phyloP scores from a whole-genome alignment of 2,888 invertebrate species.

The Drosophila pseudotalamancana region DNA sequence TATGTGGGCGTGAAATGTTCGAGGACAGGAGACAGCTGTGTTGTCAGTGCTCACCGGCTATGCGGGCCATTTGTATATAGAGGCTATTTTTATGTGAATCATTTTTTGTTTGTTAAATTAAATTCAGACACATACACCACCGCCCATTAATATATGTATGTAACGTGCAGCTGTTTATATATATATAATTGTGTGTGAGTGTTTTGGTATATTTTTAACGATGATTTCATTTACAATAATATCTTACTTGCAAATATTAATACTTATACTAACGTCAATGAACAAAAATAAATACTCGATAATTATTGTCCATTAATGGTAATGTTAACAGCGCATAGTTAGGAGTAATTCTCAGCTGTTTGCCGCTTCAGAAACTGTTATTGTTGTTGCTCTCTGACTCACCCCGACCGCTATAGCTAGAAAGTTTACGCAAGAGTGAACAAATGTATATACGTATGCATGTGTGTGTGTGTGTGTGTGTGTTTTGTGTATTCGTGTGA shows the following conservation, averaged over 20 bases:
- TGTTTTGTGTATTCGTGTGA: constrained; percentile 14
- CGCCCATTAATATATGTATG: constrained; percentile 11
- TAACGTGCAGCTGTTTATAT: constrained; percentile 21
- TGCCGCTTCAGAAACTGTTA: constrained; percentile 23
- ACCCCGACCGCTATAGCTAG: constrained; percentile 40
- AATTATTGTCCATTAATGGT: neutral
- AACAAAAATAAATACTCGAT: constrained; percentile 23
- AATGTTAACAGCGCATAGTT: constrained; percentile 16
- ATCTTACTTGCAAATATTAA: constrained; percentile 13
- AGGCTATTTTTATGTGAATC: constrained; percentile 74
- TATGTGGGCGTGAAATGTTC: constrained; percentile 48
- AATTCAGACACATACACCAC: constrained; percentile 49
- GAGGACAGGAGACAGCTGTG: constrained; percentile 68
- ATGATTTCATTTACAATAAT: constrained; percentile 65
- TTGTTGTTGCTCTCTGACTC: constrained; percentile 53
- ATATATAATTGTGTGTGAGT: constrained; percentile 18
- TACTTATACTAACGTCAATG: constrained; percentile 17
- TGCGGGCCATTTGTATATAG: constrained; percentile 38
- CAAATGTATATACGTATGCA: constrained; percentile 24
- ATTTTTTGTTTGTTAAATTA: constrained; percentile 72
- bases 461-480: constrained; percentile 20
- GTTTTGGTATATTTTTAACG: constrained; percentile 62
- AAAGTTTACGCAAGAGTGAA: constrained; percentile 66
- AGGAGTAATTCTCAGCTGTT: constrained; percentile 64
- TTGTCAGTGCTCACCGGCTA: constrained; percentile 21